phyloP scores from a whole-genome alignment of 2,888 invertebrate species.

The Tachystola acroxantha region DNA sequence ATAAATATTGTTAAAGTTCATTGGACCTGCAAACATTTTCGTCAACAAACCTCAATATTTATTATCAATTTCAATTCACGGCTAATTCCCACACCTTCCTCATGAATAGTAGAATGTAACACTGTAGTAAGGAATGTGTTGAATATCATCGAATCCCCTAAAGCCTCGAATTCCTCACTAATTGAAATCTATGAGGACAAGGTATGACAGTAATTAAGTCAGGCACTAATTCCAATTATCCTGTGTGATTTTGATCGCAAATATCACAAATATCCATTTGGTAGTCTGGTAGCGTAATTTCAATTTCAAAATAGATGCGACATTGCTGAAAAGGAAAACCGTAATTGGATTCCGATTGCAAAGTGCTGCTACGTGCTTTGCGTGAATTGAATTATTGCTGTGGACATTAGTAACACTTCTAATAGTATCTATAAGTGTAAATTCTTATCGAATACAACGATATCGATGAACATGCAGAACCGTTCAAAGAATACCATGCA shows the following conservation, averaged over 20 bases:
- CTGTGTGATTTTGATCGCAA: neutral
- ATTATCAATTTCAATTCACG: no score
- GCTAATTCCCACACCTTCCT: no score
- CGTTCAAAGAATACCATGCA: no score
- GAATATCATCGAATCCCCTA: no score
- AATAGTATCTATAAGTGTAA: no score
- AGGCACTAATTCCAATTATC: neutral
- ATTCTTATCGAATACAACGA: no score
- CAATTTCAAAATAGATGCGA: conserved; percentile 3
- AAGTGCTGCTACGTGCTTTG: conserved; percentile 2
- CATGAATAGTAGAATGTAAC: no score
- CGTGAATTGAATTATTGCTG: neutral
- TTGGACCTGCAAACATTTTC: no score
- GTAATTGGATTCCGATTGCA: conserved; percentile 4
- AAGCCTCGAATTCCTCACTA: neutral
- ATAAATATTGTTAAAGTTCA: no score
- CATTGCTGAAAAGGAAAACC: conserved; percentile 5
- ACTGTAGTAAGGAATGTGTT: no score
- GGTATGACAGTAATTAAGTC: neutral
- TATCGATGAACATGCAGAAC: no score
- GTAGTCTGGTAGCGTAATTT: neutral
- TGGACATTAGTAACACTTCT: neutral
- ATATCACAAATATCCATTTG: neutral
- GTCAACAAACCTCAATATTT: no score
- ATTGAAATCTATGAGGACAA: neutral